Percentiles rank a stretch among this genome's conserved stretches.
phyloP scores from a whole-genome alignment of 2,113 vertebrate species.

The Centropus bengalensis region DNA sequence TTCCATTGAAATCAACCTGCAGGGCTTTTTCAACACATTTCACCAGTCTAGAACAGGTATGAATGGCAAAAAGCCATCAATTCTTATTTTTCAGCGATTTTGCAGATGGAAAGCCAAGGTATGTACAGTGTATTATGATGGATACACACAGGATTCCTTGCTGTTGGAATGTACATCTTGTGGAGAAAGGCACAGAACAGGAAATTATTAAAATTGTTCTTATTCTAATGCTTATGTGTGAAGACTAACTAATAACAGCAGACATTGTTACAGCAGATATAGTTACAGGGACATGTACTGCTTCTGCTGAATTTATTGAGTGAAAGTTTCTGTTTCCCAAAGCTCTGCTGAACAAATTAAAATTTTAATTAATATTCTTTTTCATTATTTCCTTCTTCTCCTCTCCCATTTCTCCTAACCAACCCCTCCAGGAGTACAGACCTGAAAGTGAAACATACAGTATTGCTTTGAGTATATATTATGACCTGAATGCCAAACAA shows the following conservation, averaged over 20 bases:
- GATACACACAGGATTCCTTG: not conserved
- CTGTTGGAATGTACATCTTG: not conserved
- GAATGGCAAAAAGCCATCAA: rapidly evolving
- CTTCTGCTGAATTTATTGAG: not conserved
- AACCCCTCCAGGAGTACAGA: rapidly evolving
- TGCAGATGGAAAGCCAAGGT: not conserved
- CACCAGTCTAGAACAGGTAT: rapidly evolving
- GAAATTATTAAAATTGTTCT: not conserved
- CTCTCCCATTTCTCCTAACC: rapidly evolving
- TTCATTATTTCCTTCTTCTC: not conserved
- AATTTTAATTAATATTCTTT: not conserved
- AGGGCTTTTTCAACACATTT: not conserved
- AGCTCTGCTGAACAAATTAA: not conserved
- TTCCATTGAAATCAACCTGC: not conserved
- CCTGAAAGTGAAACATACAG: not conserved
- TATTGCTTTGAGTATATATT: rapidly evolving
- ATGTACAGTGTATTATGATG: rapidly evolving
- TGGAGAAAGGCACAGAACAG: not conserved
- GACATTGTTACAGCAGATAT: not conserved
- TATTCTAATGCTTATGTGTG: not conserved
- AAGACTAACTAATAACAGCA: not conserved
- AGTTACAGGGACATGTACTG: not conserved
- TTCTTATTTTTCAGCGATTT: not conserved
- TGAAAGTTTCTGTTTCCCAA: not conserved
- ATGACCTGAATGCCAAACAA: not conserved